These are phyloP conservation scores for Drosophila carrolli DNA, from an alignment of 1,140 invertebrate species.

Conservation along the genomic window DNA sequence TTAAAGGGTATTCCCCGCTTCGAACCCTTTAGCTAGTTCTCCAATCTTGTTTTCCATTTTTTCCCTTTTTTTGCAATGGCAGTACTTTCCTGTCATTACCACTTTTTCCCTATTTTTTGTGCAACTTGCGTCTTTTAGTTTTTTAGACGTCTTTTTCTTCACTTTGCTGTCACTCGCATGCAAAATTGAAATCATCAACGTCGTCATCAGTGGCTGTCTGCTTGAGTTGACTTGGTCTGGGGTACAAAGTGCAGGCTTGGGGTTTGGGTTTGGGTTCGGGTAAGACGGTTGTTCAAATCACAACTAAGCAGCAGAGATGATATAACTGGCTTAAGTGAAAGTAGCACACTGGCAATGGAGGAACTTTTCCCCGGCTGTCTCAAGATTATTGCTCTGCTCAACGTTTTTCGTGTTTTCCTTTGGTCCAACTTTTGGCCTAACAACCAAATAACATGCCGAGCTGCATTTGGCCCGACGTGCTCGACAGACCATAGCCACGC, in stretches of 20 bases:
- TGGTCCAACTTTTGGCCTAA: constrained; percentile 48
- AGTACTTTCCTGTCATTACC: constrained; percentile 63
- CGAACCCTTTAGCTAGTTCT: neutral
- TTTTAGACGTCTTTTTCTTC: constrained; percentile 28
- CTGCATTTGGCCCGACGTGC: constrained; percentile 48
- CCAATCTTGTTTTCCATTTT: constrained; percentile 4
- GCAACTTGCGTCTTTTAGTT: constrained; percentile 22
- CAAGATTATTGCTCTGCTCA: constrained; percentile 60
- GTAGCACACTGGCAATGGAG: constrained; percentile 33
- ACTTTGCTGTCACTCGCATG: constrained; percentile 56
- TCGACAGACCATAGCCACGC: constrained; percentile 41
- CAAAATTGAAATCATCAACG: constrained; percentile 69
- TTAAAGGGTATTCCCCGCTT: neutral
- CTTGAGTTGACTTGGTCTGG: constrained; percentile 4
- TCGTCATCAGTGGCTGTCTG: constrained; percentile 55
- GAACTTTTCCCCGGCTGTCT: constrained; percentile 37
- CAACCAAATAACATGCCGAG: constrained; percentile 58
- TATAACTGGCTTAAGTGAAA: constrained; percentile 62
- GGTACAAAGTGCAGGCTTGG: too few relatives aligned
- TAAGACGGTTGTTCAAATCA: constrained; percentile 39
- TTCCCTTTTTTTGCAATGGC: constrained; percentile 41
- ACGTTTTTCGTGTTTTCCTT: constrained; percentile 49
- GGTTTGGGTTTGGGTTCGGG: neutral
- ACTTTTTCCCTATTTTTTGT: constrained; percentile 40
- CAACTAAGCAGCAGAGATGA: constrained; percentile 49